Evolutionary conservation across 2,797 vertebrate species (phyloP), one percentile per base, ranked within the genome.

Genomic region (Anableps anableps): DNA sequence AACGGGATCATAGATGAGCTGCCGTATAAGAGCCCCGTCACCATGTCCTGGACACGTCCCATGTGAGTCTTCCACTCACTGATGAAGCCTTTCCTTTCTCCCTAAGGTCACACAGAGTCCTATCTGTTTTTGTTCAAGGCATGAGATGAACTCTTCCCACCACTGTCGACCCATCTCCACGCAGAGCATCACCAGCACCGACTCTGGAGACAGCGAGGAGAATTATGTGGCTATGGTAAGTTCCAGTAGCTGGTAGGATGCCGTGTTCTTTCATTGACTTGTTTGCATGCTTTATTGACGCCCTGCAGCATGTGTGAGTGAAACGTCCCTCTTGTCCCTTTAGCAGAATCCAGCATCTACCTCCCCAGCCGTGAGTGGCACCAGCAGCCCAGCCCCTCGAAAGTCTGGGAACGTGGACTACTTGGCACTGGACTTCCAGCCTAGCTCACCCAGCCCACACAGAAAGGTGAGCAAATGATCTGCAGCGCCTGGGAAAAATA

Each of bases 101-200:
- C 53, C 80, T 48, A 75, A 72, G 84, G 77, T 80, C 55, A 75
- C 81, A 88, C 68, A 85, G 60, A 58, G 76, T 70, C 34, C 14
- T 75, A 0, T 84, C 60, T 88, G 75, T 76, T 66, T 64, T 83
- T 86, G 74, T 77, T 89, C 23, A 94, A 99, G 99, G 92, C 95
- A 97, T 74, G 92, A 91, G 23, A 95, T 98, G 95, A 98, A 96
- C 77, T 95, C 97, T 26, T 96, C 98, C 62, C 98, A 97, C 83
- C 97, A 97, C 87, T 99, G 97, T 90, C 97, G 99, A 77, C 99
- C 99, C 71, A 96, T 98, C 94, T 99, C 98, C 86, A 98, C 98
- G 34, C 99, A 99, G 93, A 99, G 99, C 95, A 97, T 99, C 96
- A 99, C 99, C 97, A 99, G 99, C 97, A 99, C 99, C 1, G 98